Percentiles rank a stretch among this genome's conserved stretches.
Conservation (phyloP, 2,797 vertebrate genomes). For the Trichosurus vulpecula region DNA sequence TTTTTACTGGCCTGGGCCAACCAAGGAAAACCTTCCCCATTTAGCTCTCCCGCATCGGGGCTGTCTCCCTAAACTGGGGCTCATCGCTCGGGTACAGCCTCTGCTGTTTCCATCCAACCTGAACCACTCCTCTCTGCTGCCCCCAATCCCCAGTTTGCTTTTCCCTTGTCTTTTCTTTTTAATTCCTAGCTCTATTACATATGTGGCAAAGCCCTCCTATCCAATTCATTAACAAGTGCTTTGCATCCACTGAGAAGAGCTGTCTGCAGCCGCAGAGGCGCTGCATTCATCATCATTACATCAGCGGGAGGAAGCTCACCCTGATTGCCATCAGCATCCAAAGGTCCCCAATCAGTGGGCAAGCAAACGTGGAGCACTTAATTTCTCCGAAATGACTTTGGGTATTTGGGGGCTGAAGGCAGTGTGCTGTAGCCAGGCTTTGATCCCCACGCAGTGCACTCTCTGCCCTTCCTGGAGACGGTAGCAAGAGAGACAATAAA, state of each 20-base stretch:
- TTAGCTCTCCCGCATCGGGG: neutral
- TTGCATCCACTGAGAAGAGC: constrained; percentile 83
- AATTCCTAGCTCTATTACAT: constrained; percentile 68
- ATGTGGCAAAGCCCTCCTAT: constrained; percentile 85
- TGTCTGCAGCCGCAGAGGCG: constrained; percentile 87
- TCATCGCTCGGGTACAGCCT: neutral
- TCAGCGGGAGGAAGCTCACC: constrained; percentile 93
- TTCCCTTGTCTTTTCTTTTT: constrained; percentile 46
- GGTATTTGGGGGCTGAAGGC: constrained; percentile 60
- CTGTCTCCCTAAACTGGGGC: neutral
- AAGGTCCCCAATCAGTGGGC: constrained; percentile 83
- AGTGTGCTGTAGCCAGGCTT: constrained; percentile 71
- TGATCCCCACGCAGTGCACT: constrained; percentile 63
- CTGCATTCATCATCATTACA: constrained; percentile 96
- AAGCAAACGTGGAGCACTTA: constrained; percentile 85
- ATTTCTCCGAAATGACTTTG: constrained; percentile 80
- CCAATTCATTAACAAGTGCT: constrained; percentile 90
- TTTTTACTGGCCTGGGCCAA: neutral
- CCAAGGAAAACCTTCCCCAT: neutral
- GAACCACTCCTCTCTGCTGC: neutral
- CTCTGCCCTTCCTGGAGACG: constrained; percentile 65
- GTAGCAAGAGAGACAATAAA: constrained; percentile 80
- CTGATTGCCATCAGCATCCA: constrained; percentile 89
- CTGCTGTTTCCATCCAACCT: constrained; percentile 7
- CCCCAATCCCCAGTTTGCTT: constrained; percentile 5